Evolutionary conservation across 2,888 invertebrate genomes (phyloP).

Genomic region (Oxyteleia sp.): DNA sequence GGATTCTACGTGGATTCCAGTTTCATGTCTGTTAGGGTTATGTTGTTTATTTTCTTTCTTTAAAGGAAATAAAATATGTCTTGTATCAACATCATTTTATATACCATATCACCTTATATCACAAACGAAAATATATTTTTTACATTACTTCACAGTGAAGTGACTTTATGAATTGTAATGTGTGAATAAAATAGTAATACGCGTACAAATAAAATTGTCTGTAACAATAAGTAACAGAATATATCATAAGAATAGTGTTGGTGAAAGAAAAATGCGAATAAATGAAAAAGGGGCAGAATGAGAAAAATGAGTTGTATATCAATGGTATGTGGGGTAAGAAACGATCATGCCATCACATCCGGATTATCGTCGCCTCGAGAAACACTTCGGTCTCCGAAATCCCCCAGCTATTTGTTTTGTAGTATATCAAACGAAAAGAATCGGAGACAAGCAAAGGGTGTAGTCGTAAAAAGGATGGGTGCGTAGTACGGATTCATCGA

Average conservation of each 20-base stretch:
- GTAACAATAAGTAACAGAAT: constrained; percentile 9
- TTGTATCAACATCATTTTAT: too few relatives aligned
- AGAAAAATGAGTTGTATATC: constrained; percentile 36
- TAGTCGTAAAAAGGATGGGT: constrained; percentile 28
- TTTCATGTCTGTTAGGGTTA: too few relatives aligned
- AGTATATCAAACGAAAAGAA: constrained; percentile 62
- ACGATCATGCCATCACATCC: constrained; percentile 46
- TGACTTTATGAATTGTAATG: too few relatives aligned
- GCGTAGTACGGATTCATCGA: constrained; percentile 43
- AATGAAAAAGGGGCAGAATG: constrained; percentile 21
- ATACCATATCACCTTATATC: too few relatives aligned
- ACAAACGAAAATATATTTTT: too few relatives aligned
- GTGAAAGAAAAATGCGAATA: constrained; percentile 5
- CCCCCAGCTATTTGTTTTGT: constrained; percentile 60
- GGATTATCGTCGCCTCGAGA: constrained; percentile 38
- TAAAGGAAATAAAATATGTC: too few relatives aligned
- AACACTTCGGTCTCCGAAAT: constrained; percentile 35
- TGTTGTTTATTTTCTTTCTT: too few relatives aligned
- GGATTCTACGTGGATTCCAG: too few relatives aligned
- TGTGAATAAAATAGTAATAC: constrained; percentile 1
- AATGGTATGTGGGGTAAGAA: constrained; percentile 37
- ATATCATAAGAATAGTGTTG: constrained; percentile 9
- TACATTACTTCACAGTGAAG: too few relatives aligned
- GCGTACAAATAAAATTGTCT: constrained; percentile 3
- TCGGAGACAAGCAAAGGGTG: constrained; percentile 45